phyloP scores from a whole-genome alignment of 2,888 invertebrate species.

The Volucella inanis region DNA sequence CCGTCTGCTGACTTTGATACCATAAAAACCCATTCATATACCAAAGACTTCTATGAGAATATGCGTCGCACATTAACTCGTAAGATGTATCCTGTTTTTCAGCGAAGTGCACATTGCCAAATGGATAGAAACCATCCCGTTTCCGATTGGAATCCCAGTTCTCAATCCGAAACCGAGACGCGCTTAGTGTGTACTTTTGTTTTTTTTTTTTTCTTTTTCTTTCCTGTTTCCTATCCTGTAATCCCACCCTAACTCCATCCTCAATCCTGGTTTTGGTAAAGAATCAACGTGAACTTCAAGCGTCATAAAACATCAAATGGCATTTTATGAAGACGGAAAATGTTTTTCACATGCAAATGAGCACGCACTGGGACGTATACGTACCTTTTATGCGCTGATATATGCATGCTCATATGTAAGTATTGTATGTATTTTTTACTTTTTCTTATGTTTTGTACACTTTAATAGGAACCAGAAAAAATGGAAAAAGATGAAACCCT shows the following conservation, averaged over 20 bases:
- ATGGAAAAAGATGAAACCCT: constrained; percentile 9
- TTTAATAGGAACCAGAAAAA: neutral
- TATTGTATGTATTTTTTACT: constrained; percentile 10
- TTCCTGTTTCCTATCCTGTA: constrained; percentile 5
- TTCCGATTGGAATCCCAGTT: constrained; percentile 56
- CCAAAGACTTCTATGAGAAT: constrained; percentile 17
- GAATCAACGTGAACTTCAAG: constrained; percentile 60
- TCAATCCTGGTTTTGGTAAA: neutral
- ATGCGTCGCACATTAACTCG: constrained; percentile 41
- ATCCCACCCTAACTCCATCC: neutral
- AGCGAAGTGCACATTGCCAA: constrained; percentile 64
- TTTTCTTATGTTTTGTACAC: too few relatives aligned
- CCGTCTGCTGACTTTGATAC: neutral
- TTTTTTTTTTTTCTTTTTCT: neutral
- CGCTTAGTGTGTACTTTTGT: too few relatives aligned
- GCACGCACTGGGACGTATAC: constrained; percentile 72
- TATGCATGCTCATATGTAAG: constrained; percentile 14
- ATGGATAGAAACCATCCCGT: constrained; percentile 61
- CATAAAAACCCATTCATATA: neutral
- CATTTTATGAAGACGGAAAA: constrained; percentile 71
- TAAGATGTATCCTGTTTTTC: constrained; percentile 56
- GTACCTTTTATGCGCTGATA: constrained; percentile 64
- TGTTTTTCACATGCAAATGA: constrained; percentile 74
- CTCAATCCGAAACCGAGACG: neutral
- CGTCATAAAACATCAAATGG: constrained; percentile 73